phyloP scores from a whole-genome alignment of 2,888 invertebrate species.

The Ophraella communa region DNA sequence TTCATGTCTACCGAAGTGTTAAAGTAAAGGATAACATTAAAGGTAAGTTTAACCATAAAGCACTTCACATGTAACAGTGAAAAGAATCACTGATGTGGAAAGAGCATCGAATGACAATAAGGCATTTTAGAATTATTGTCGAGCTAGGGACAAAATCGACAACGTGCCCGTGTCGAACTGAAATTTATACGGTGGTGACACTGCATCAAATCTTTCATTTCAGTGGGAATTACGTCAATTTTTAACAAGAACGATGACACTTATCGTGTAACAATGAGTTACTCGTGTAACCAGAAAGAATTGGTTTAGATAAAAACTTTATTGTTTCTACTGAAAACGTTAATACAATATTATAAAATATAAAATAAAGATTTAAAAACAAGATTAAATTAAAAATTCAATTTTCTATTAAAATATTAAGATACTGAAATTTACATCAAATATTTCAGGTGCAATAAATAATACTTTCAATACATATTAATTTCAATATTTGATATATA shows the following conservation, averaged over 20 bases:
- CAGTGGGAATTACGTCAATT: slow-evolving; percentile 18
- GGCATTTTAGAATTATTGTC: slow-evolving; percentile 10
- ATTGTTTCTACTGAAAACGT: background rate
- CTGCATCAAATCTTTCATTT: slow-evolving; percentile 21
- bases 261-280: slow-evolving; percentile 15
- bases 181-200: slow-evolving; percentile 20
- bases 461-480: too few relatives aligned
- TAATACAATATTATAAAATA: background rate
- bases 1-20: background rate
- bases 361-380: too few relatives aligned
- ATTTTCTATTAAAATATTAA: too few relatives aligned
- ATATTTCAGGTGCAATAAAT: too few relatives aligned
- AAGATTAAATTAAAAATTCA: too few relatives aligned
- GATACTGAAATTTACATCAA: too few relatives aligned
- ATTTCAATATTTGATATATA: too few relatives aligned
- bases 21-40: background rate
- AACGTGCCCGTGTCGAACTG: slow-evolving; percentile 19
- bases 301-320: slow-evolving; percentile 2
- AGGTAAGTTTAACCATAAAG: slow-evolving; percentile 7
- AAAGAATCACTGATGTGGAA: slow-evolving; percentile 9
- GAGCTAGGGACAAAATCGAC: slow-evolving; percentile 12
- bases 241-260: slow-evolving; percentile 20
- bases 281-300: slow-evolving; percentile 15
- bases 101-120: slow-evolving; percentile 13
- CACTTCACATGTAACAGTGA: slow-evolving; percentile 11